Evolutionary conservation across 92 coral and sea anemone species (phyloP).

Genomic region (Zoanthus solanderi): DNA sequence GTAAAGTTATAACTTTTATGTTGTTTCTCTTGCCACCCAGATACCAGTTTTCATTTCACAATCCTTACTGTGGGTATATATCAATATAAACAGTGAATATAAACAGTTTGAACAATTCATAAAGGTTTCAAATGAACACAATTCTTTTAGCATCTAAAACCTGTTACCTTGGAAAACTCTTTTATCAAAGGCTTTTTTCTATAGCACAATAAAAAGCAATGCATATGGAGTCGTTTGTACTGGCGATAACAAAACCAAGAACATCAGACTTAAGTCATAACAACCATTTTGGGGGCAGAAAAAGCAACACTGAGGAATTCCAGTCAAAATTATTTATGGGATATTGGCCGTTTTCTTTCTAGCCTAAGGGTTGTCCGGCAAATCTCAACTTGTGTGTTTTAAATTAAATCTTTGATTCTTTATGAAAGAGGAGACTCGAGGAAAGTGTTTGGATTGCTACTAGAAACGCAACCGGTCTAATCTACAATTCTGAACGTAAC

Average conservation of each 20-base stretch:
- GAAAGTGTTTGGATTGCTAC: slow-evolving; percentile 46
- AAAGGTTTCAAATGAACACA: slow-evolving; percentile 5
- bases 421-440: slow-evolving; percentile 42
- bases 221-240: not conserved
- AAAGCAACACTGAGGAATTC: not conserved
- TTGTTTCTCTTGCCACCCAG: slow-evolving; percentile 36
- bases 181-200: not conserved
- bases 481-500: slow-evolving; percentile 35
- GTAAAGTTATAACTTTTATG: slow-evolving; percentile 7
- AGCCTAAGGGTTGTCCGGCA: slow-evolving; percentile 17
- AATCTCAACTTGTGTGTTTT: slow-evolving; percentile 42
- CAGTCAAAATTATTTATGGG: slow-evolving; percentile 16
- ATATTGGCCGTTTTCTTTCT: not conserved
- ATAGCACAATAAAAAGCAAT: not conserved
- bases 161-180: slow-evolving; percentile 37
- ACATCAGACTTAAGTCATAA: not conserved
- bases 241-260: not conserved
- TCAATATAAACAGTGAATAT: not conserved
- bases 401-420: slow-evolving; percentile 44
- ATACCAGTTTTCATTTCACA: slow-evolving; percentile 11
- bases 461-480: slow-evolving; percentile 35
- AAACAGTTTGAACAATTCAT: slow-evolving; percentile 33
- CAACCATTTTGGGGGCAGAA: not conserved
- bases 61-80: slow-evolving; percentile 5
- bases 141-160: slow-evolving; percentile 34